Conservation (phyloP, 1,140 invertebrate species). For the Lineus longissimus region DNA sequence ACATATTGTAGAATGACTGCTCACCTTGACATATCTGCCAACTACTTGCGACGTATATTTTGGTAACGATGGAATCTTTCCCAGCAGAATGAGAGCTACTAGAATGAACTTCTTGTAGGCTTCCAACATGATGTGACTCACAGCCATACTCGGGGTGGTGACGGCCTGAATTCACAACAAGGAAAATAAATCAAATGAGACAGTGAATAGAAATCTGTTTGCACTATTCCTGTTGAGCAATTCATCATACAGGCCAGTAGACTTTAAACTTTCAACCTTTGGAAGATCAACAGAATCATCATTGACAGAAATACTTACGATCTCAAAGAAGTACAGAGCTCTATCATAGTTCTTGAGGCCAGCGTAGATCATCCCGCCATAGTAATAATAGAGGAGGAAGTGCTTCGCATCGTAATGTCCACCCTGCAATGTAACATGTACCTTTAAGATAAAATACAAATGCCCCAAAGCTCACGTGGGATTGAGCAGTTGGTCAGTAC, state of each 20-base stretch:
- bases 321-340: conserved; percentile 92
- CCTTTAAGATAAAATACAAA: too few species aligned
- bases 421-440: conserved; percentile 58
- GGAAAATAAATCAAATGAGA: background rate
- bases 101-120: conserved; percentile 95
- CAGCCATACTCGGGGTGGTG: conserved; percentile 85
- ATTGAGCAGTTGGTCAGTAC: too few species aligned
- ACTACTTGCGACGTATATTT: conserved; percentile 91
- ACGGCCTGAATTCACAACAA: conserved; percentile 60
- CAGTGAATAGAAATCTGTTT: background rate
- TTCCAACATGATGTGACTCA: conserved; percentile 95
- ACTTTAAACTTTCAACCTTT: background rate
- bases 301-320: conserved; percentile 54
- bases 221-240: background rate
- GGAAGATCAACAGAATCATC: conserved; percentile 7
- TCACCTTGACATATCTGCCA: conserved; percentile 75
- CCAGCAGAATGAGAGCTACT: conserved; percentile 84
- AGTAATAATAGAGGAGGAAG: conserved; percentile 93
- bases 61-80: conserved; percentile 74
- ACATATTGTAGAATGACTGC: background rate
- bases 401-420: conserved; percentile 85
- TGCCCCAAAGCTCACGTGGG: too few species aligned
- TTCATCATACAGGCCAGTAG: background rate
- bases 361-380: conserved; percentile 94
- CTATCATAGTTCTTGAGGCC: conserved; percentile 87